Percentiles rank a stretch among this genome's conserved stretches.
phyloP scores from a whole-genome alignment of 1,140 invertebrate species.

The Ceratosolen fusciceps region DNA sequence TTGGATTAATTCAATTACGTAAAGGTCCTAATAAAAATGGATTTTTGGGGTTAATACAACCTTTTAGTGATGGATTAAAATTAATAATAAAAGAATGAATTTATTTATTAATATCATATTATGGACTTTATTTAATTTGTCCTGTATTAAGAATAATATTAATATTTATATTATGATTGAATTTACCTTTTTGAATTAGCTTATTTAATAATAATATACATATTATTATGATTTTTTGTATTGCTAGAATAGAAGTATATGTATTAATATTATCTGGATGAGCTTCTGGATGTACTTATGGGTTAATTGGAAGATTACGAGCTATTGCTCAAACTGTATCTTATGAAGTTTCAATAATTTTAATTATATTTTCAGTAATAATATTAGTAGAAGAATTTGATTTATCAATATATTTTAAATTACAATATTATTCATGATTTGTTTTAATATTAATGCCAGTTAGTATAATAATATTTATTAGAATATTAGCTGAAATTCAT shows the following conservation, averaged over 20 bases:
- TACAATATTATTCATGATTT: conserved; percentile 71
- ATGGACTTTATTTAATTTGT: conserved; percentile 67
- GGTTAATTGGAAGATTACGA: not conserved
- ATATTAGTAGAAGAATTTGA: conserved; percentile 59
- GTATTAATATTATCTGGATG: not conserved
- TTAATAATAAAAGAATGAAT: conserved; percentile 73
- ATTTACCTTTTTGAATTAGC: not conserved
- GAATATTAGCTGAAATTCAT: conserved; percentile 79
- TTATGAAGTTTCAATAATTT: not conserved
- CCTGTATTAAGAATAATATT: conserved; percentile 22
- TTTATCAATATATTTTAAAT: conserved; percentile 59
- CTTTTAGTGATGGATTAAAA: conserved; percentile 79
- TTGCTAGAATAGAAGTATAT: not conserved
- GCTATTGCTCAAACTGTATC: conserved; percentile 1
- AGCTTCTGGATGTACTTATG: not conserved
- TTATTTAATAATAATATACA: not conserved
- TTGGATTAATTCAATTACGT: conserved; percentile 78
- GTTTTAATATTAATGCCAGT: conserved; percentile 71
- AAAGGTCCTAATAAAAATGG: conserved; percentile 80
- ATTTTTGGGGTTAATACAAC: conserved; percentile 75
- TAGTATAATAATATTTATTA: conserved; percentile 73
- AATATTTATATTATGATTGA: no score
- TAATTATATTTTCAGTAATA: conserved; percentile 62
- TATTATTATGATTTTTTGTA: not conserved
- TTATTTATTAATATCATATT: conserved; percentile 70